Base-by-base conservation (phyloP, 2,888 invertebrate genomes). In the Pilophorus perplexus region DNA sequence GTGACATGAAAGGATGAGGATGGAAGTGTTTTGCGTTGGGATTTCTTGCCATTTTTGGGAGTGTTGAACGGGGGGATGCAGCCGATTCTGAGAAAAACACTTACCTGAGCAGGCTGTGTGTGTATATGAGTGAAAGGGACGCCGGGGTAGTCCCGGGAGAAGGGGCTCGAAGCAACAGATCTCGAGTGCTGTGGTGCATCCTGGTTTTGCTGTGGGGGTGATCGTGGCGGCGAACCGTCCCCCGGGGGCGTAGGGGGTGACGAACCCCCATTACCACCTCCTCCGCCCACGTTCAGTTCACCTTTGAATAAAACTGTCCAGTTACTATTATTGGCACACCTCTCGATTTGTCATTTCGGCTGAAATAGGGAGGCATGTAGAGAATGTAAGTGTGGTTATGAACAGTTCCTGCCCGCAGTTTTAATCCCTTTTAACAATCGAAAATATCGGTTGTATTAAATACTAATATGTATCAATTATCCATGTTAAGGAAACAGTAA, bases 61-160 rank as follows among this genome's bases (percentile, higher is more conserved):
- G n/a, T n/a, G n/a, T n/a, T n/a, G n/a, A n/a, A n/a, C n/a, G n/a
- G n/a, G n/a, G n/a, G n/a, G n/a, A n/a, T n/a, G n/a, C n/a, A n/a
- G n/a, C n/a, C n/a, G n/a, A n/a, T n/a, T n/a, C n/a, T n/a, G n/a
- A n/a, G n/a, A n/a, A 22, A 38, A 38, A 1, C 18, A 55, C 42
- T 70, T 79, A 82, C 89, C 84, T 89, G 89, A 78, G 90, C 87
- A 72, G 90, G 86, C 78, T 94, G 94, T 73, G 91, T 84, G 78
- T 95, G 94, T 82, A 93, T 94, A 80, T 94, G 94, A 78, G 91
- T 88, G 81, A 93, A 94, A 68, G 90, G 86, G 81, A 93, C 94
- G n/a, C n/a, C n/a, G 68, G 90, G 86, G 78, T 92, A 90, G 76
- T 90, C 90, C 69, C 85, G 78, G 42, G 74, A 71, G 72, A 78